A percentile compares a stretch with the other conserved stretches of the same genome.
These are phyloP conservation scores for Amphipoea oculea DNA, from an alignment of 2,888 invertebrate species.

Conservation along the genomic window DNA sequence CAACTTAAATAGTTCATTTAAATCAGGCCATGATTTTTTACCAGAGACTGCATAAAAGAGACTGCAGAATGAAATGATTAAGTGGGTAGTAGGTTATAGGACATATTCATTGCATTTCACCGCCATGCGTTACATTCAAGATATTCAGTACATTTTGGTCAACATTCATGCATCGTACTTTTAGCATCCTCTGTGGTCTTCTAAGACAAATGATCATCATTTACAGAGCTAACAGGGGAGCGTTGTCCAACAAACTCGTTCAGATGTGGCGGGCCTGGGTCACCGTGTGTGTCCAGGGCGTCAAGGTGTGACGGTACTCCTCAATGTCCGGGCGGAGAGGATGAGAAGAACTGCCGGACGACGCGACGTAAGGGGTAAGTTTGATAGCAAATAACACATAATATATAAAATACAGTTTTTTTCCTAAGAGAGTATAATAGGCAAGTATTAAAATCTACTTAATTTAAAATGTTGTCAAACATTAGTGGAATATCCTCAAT, in stretches of 20 bases:
- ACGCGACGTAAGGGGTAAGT: slow-evolving; percentile 89
- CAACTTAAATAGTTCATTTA: not conserved
- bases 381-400: not conserved
- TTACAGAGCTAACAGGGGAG: slow-evolving; percentile 83
- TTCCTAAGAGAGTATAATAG: not conserved
- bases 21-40: not conserved
- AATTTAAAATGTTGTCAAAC: not conserved
- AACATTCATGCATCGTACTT: not conserved
- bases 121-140: not conserved
- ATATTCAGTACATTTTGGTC: slow-evolving; percentile 7
- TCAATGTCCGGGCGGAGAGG: slow-evolving; percentile 95
- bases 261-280: slow-evolving; percentile 92
- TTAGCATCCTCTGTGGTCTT: not conserved
- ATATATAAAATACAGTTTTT: not conserved
- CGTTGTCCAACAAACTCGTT: slow-evolving; percentile 94
- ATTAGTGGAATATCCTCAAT: not conserved
- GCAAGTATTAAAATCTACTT: not conserved
- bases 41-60: not conserved
- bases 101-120: not conserved
- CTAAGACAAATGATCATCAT: slow-evolving; percentile 21
- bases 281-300: slow-evolving; percentile 94
- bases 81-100: not conserved
- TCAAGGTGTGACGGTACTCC: slow-evolving; percentile 95
- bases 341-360: slow-evolving; percentile 92
- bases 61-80: not conserved